A percentile compares a stretch with the other conserved stretches of the same genome.
phyloP scores from a whole-genome alignment of 2,888 invertebrate genomes.

The Scelioninae gen. 1 region DNA sequence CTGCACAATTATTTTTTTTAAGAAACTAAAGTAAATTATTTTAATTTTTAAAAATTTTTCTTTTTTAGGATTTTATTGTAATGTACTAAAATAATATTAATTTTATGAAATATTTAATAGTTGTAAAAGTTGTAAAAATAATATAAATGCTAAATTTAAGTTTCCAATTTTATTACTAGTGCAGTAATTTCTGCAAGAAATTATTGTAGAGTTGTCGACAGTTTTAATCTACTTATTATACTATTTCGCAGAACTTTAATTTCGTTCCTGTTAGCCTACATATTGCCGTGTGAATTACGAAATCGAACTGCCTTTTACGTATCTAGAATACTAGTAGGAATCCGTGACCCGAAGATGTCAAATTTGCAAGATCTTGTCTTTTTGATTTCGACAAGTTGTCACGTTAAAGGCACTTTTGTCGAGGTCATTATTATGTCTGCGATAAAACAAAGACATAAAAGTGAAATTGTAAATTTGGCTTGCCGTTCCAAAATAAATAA shows the following conservation, averaged over 20 bases:
- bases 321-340: not conserved
- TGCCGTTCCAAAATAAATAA: too few species aligned
- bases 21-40: too few species aligned
- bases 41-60: too few species aligned
- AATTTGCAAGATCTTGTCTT: not conserved
- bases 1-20: too few species aligned
- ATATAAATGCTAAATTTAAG: too few species aligned
- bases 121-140: too few species aligned
- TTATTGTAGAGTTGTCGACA: not conserved
- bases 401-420: not conserved
- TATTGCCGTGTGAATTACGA: not conserved
- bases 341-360: not conserved
- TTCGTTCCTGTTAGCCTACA: not conserved
- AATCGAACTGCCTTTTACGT: constrained; percentile 2
- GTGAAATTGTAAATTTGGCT: too few species aligned
- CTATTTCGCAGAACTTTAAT: not conserved
- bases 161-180: too few species aligned
- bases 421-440: not conserved
- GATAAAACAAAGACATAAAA: not conserved
- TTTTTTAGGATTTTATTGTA: too few species aligned
- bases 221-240: not conserved
- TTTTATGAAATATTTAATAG: too few species aligned
- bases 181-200: too few species aligned
- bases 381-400: not conserved
- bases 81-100: too few species aligned